Conservation (phyloP, 2,113 vertebrate species). For the Lichenostomus cassidix region DNA sequence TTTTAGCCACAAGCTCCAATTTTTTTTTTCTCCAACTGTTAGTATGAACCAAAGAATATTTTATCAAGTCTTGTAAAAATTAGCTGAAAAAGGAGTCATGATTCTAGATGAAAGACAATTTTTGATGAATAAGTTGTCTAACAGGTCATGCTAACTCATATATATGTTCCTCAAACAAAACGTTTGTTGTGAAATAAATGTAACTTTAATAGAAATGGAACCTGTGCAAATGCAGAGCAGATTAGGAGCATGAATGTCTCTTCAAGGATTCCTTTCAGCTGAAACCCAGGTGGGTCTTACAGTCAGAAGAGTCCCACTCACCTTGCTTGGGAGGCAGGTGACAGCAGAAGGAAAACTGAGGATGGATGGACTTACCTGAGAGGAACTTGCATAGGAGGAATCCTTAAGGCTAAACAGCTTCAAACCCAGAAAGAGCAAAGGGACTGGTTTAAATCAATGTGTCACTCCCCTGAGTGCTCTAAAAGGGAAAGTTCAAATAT, state of each 20-base stretch:
- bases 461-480: background rate
- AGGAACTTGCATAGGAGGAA: background rate
- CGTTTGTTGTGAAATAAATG: background rate
- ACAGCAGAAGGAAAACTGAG: background rate
- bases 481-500: background rate
- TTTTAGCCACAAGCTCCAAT: background rate
- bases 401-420: background rate
- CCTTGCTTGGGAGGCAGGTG: background rate
- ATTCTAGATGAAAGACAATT: background rate
- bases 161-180: background rate
- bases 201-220: background rate
- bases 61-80: background rate
- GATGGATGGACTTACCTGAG: fast-evolving
- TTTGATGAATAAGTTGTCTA: background rate
- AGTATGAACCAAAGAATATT: background rate
- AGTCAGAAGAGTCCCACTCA: background rate
- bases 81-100: background rate
- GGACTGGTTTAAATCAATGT: background rate
- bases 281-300: background rate
- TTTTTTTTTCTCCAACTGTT: background rate
- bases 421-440: background rate
- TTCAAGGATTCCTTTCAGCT: background rate
- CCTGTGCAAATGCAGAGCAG: background rate
- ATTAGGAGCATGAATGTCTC: background rate
- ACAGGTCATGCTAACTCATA: background rate